Evolutionary conservation across 2,797 vertebrate genomes (phyloP).

Genomic region (Leptatherina wallacei): DNA sequence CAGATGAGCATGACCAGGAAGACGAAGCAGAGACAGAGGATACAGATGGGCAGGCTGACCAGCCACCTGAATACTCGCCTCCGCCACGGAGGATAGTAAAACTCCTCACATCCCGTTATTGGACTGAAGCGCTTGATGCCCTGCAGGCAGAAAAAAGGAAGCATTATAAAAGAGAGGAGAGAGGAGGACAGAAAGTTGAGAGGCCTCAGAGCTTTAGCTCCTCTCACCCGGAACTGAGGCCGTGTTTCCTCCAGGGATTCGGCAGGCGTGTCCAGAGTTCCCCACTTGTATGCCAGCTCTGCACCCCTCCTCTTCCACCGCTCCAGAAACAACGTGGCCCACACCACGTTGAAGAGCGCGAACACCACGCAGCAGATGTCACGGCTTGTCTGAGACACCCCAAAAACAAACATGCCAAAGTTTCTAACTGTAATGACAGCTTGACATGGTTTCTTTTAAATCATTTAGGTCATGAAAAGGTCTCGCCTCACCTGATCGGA

Average conservation of each 20-base stretch:
- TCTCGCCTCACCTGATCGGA: slow-evolving; percentile 89
- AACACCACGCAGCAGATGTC: slow-evolving; percentile 97
- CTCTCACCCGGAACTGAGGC: slow-evolving; percentile 93
- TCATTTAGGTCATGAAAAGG: not conserved
- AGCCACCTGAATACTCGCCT: slow-evolving; percentile 92
- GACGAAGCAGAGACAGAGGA: slow-evolving; percentile 91
- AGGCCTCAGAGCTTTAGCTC: not conserved
- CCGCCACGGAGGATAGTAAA: slow-evolving; percentile 96
- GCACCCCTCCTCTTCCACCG: slow-evolving; percentile 95
- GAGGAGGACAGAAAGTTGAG: not conserved
- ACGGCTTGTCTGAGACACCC: slow-evolving; percentile 88
- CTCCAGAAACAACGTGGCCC: slow-evolving; percentile 96
- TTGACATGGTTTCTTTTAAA: not conserved
- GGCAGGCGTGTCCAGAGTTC: slow-evolving; percentile 90
- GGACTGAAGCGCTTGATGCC: slow-evolving; percentile 94
- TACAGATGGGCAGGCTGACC: slow-evolving; percentile 93
- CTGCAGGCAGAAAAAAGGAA: slow-evolving; percentile 67
- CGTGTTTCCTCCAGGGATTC: slow-evolving; percentile 94
- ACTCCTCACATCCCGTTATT: slow-evolving; percentile 92
- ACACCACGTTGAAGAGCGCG: slow-evolving; percentile 96
- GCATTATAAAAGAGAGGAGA: not conserved
- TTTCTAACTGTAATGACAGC: not conserved
- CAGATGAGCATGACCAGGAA: slow-evolving; percentile 97
- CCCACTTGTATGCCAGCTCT: slow-evolving; percentile 97
- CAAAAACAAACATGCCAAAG: slow-evolving; percentile 14